A percentile compares a stretch with the other conserved stretches of the same genome.
Evolutionary conservation across 1,140 invertebrate genomes (phyloP).

Genomic region (Nautilus pompilius): DNA sequence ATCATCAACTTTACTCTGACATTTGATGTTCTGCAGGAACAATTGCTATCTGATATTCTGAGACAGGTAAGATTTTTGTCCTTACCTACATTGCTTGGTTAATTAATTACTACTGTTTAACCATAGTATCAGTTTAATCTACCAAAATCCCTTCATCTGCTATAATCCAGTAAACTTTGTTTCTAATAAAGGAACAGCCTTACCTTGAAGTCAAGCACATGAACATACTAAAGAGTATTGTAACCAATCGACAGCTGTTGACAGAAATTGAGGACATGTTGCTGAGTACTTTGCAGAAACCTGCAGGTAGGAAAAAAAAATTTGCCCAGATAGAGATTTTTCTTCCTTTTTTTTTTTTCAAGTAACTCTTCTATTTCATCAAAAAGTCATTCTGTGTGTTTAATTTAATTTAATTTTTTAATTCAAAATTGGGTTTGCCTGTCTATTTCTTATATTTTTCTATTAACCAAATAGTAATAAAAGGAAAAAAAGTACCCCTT

Average conservation of each 20-base stretch:
- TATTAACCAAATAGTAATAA: too few species aligned
- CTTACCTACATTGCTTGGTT: background rate
- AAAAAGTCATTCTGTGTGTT: background rate
- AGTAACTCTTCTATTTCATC: background rate
- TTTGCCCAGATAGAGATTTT: background rate
- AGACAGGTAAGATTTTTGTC: conserved; percentile 33
- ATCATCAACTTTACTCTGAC: conserved; percentile 57
- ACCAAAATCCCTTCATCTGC: background rate
- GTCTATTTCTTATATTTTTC: too few species aligned
- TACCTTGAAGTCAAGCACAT: conserved; percentile 48
- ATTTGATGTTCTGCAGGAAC: conserved; percentile 53
- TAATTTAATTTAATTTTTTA: background rate
- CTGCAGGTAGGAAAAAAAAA: conserved; percentile 38
- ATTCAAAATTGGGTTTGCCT: too few species aligned
- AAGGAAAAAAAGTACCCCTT: too few species aligned
- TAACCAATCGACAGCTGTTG: conserved; percentile 43
- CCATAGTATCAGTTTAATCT: background rate
- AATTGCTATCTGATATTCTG: conserved; percentile 51
- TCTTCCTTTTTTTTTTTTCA: background rate
- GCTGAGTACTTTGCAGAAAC: conserved; percentile 47
- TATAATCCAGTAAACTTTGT: background rate
- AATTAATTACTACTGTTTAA: background rate
- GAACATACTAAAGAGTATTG: conserved; percentile 48
- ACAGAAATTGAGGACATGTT: conserved; percentile 53
- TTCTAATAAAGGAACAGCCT: conserved; percentile 44